phyloP scores from a whole-genome alignment of 64 coral and sea anemone genomes.

The Anthopleura sola region DNA sequence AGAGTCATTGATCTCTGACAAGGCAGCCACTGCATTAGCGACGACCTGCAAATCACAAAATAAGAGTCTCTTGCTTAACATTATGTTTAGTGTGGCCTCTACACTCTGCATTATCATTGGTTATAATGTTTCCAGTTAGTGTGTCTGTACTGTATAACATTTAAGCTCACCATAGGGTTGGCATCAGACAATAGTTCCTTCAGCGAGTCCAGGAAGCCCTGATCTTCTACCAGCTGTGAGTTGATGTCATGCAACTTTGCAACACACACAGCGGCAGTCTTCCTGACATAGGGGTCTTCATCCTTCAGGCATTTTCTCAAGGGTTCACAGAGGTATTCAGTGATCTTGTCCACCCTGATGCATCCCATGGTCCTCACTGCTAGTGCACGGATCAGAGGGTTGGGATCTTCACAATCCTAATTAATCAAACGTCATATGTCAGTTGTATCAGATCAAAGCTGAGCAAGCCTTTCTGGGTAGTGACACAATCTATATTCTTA shows the following conservation, averaged over 20 bases:
- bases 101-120: no score
- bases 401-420: slow-evolving; percentile 97
- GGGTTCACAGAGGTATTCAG: slow-evolving; percentile 97
- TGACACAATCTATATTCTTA: no score
- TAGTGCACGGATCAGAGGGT: slow-evolving; percentile 89
- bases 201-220: slow-evolving; percentile 91
- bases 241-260: slow-evolving; percentile 99
- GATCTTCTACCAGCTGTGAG: slow-evolving; percentile 92
- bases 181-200: slow-evolving; percentile 96
- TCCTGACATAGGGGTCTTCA: slow-evolving; percentile 98
- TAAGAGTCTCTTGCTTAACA: not conserved
- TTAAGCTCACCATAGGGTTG: slow-evolving; percentile 86
- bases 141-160: no score
- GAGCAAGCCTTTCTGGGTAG: no score
- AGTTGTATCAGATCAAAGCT: not conserved
- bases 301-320: slow-evolving; percentile 97
- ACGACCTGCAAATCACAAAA: slow-evolving; percentile 59
- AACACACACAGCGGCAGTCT: slow-evolving; percentile 97
- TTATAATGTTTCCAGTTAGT: no score
- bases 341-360: slow-evolving; percentile 99
- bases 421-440: not conserved
- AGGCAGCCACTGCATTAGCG: slow-evolving; percentile 95
- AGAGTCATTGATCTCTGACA: slow-evolving; percentile 92
- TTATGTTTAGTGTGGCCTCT: no score
- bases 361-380: slow-evolving; percentile 98